Evolutionary conservation across 92 coral and sea anemone genomes (phyloP), one percentile per base, ranked within the genome.

Genomic region (Porites evermanni): DNA sequence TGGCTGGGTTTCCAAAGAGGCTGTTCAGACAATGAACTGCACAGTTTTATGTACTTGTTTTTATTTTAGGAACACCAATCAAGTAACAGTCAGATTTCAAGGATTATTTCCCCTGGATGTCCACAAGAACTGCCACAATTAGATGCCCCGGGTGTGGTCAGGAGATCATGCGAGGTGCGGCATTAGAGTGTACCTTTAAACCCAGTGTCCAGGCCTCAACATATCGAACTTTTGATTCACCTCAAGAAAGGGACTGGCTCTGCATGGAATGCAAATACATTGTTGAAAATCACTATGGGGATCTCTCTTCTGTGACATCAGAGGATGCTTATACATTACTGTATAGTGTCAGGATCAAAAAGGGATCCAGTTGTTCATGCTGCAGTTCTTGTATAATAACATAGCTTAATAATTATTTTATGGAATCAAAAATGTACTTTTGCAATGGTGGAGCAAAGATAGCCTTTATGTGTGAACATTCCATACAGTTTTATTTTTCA

Each of bases 201-300:
- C 92, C 87, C 65, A 87, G 92, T 72, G 47, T 8, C 18, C 74
- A 64, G 13, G 75, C 87, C 19, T 32, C 91, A 47, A 86, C 82
- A 18, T 75, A 80, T 44, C 85, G 75, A 60, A 29, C 67, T n/a
- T 87, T 92, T 69, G 98, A 94, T 73, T 80, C 78, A 32, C 87
- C 92, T 10, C 91, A 79, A 23, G 91, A 94, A 53, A 89, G 88
- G 18, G 91, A 94, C 92, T 89, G 94, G 92, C 87, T 94, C 44
- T 94, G 98, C 21, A 94, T 94, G 98, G 98, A 94, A 74, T 94
- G 98, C 72, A 94, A 94, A 68, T 94, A 94, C 87, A 92, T 94
- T 81, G 98, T 94, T 20, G 98, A 94, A 59, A 92, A 93, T 54
- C 98, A 81, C 59, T 94, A 94, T 90, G 98, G 98, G 13, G 84